Evolutionary conservation across 2,888 invertebrate species (phyloP).

Genomic region (Tenthredo mesomela): DNA sequence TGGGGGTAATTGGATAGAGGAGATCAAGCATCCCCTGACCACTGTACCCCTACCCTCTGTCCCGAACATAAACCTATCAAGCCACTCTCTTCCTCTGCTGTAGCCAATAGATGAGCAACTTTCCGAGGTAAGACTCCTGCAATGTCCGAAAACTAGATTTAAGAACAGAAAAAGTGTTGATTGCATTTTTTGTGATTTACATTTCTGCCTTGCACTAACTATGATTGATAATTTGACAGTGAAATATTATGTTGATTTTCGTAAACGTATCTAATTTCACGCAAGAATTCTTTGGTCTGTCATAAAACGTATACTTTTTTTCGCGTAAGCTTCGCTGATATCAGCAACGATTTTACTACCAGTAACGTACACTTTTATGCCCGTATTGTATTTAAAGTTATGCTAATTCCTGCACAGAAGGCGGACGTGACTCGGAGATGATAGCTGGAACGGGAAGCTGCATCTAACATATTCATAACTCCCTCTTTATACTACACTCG

Average conservation of each 20-base stretch:
- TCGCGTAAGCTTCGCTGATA: slow-evolving; percentile 57
- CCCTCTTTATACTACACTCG: slow-evolving; percentile 62
- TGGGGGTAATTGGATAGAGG: slow-evolving; percentile 74
- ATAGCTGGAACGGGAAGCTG: slow-evolving; percentile 55
- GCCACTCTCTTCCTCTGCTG: slow-evolving; percentile 28
- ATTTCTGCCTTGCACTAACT: neutral
- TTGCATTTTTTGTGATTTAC: neutral
- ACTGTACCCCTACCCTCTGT: slow-evolving; percentile 52
- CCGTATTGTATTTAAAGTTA: slow-evolving; percentile 71
- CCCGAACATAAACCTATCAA: slow-evolving; percentile 51
- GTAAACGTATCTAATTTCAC: slow-evolving; percentile 57
- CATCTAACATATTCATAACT: slow-evolving; percentile 74
- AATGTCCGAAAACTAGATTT: neutral
- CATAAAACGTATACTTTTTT: slow-evolving; percentile 51
- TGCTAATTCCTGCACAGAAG: slow-evolving; percentile 68
- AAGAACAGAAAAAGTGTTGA: neutral
- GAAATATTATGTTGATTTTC: slow-evolving; percentile 2
- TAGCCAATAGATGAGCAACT: slow-evolving; percentile 33
- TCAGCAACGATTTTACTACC: slow-evolving; percentile 63
- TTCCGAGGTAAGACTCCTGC: neutral
- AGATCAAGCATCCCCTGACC: slow-evolving; percentile 65
- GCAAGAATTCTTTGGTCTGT: slow-evolving; percentile 53
- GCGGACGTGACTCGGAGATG: slow-evolving; percentile 57
- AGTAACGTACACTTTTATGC: slow-evolving; percentile 69
- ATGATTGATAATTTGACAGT: neutral